Conservation (phyloP, 1,140 invertebrate genomes). For the Drosophila pandora region DNA sequence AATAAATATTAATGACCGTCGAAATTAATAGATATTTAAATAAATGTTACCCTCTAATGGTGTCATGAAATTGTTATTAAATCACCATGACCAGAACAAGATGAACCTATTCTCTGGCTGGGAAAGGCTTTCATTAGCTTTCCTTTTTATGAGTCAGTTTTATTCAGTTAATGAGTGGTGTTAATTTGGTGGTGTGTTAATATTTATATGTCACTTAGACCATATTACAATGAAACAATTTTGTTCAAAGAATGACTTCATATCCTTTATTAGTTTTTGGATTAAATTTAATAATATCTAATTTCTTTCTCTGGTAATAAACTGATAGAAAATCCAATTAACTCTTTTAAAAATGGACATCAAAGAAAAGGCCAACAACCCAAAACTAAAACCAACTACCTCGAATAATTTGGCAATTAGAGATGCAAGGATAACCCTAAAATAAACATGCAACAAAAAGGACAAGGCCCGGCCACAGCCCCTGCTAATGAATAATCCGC, state of each 20-base stretch:
- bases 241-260: no score
- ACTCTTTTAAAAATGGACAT: no score
- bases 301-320: no score
- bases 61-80: slow-evolving; percentile 67
- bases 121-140: slow-evolving; percentile 24
- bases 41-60: slow-evolving; percentile 32
- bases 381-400: neutral
- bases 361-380: neutral
- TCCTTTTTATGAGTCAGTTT: slow-evolving; percentile 17
- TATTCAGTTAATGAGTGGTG: neutral
- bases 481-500: slow-evolving; percentile 52
- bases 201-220: no score
- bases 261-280: no score
- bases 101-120: neutral
- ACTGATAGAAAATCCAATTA: no score
- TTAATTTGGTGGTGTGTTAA: slow-evolving; percentile 10
- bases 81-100: slow-evolving; percentile 39
- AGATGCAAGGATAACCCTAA: slow-evolving; percentile 2
- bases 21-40: slow-evolving; percentile 47
- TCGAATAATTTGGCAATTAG: slow-evolving; percentile 27
- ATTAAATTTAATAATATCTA: no score
- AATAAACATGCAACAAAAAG: slow-evolving; percentile 11
- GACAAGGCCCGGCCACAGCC: slow-evolving; percentile 8
- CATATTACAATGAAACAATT: no score
- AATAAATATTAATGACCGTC: slow-evolving; percentile 51